phyloP scores from a whole-genome alignment of 1,140 invertebrate genomes.

The Campoletis sonorensis region DNA sequence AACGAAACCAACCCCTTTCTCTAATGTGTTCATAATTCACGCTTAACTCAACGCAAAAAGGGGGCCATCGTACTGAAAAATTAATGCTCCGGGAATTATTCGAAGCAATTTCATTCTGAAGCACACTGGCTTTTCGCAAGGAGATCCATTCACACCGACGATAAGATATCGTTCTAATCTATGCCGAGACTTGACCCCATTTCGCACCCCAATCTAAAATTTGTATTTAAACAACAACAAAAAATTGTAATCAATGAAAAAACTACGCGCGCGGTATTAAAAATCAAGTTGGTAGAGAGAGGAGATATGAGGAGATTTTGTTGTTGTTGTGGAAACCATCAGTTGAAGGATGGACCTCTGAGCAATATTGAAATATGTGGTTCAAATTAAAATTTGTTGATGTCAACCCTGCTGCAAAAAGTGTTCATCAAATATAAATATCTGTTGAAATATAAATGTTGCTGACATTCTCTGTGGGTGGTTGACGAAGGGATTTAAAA shows the following conservation, averaged over 20 bases:
- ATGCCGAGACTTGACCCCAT: background rate
- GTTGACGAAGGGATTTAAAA: too few species aligned
- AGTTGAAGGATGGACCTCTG: too few species aligned
- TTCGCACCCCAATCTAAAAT: background rate
- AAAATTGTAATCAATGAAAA: background rate
- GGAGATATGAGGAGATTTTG: too few species aligned
- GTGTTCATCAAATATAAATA: too few species aligned
- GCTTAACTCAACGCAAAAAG: constrained; percentile 51
- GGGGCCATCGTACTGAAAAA: constrained; percentile 52
- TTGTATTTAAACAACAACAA: background rate
- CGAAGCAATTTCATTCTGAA: constrained; percentile 47
- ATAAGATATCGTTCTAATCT: constrained; percentile 5
- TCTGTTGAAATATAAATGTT: too few species aligned
- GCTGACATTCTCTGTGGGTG: too few species aligned
- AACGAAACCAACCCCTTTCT: constrained; percentile 28
- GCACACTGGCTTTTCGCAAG: background rate
- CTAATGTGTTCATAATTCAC: constrained; percentile 60
- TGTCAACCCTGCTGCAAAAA: too few species aligned
- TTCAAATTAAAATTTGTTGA: too few species aligned
- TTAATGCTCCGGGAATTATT: constrained; percentile 54
- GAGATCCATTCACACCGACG: background rate
- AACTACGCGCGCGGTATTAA: background rate
- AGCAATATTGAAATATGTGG: too few species aligned
- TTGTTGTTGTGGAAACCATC: too few species aligned
- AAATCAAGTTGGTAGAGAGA: too few species aligned